Base-by-base conservation (phyloP, 1,140 invertebrate species). In the Chrysoperla carnea region DNA sequence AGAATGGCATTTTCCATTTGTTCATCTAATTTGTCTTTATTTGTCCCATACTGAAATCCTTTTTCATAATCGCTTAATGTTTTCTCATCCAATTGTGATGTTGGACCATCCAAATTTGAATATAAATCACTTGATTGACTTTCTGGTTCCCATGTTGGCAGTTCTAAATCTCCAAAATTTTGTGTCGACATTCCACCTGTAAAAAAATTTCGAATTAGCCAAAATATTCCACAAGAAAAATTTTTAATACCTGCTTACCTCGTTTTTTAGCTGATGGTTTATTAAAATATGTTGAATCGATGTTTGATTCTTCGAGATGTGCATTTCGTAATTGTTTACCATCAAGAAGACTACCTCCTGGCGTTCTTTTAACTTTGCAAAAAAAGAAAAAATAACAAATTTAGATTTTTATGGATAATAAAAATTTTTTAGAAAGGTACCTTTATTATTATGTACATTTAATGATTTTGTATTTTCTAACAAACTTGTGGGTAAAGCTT, bases 1-100 rank as follows among this genome's bases (percentile, higher is more conserved):
- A 62, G 49, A 14, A 62, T 50, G 7, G 60, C 58, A 44, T 60
- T 61, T 45, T 61, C 55, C 12, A 60, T 41, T 5, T 55, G 53
- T 39, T 60, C 58, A 44, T 60, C 56, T 39, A 57, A 42, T 46
- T 58, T 56, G 11, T 54, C 57, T 35, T 53, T 55, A 35, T 54
- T 57, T 8, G 49, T 50, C 15, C 50, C 55, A 39, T 61, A 59
- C 17, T 47, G 52, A 39, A 53, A 57, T 11, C 52, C 56, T 45
- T 61, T 62, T 37, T 60, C 59, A 45, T 59, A 61, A 27, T 59
- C 56, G 11, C 48, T 42, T 8, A 58, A 28, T 8, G 55, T 50
- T 45, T 60, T 60, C 39, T 58, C 57, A 27, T 52, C 52, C 27
- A 51, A 46, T 23, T 23, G 17, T 23, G 17, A 23, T 23, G 17